Base-by-base conservation (phyloP, 1,140 invertebrate species). In the Cataglyphis hispanica region DNA sequence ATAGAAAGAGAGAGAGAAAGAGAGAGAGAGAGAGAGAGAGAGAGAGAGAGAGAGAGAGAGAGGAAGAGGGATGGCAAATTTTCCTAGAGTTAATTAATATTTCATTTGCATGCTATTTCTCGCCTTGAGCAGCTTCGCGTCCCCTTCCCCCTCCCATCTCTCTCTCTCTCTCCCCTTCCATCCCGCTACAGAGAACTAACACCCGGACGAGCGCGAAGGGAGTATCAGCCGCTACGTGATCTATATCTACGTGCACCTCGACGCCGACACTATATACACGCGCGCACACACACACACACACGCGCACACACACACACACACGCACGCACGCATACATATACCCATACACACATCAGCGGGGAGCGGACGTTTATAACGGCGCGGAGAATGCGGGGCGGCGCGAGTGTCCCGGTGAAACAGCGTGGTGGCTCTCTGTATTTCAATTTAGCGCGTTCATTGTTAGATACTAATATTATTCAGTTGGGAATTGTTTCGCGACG, bases 401-500 rank as follows among this genome's bases (percentile, higher is more conserved):
- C 50, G 56, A 61, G 46, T n/a, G n/a, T n/a, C 64, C 27, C 46
- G 64, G 64, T 69, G 77, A 81, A 81, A 76, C 81, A 75, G 81
- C 70, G 43, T 76, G 69, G 53, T 61, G 60, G 60, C 88, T 85
- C 90, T 93, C 93, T 93, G 93, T 94, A 94, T 94, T 94, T 94
- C 93, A 94, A 94, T 94, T 94, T 94, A 93, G 93, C 91, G 87
- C 90, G 91, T 92, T 93, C 92, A 94, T 94, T 94, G 93, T 94
- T 94, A 89, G 93, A 93, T 93, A 94, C 93, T 94, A 94, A 94
- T 94, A 94, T 94, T 94, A 94, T 94, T 94, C 93, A 94, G 93
- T 94, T 94, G 86, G 93, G 92, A 93, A 94, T 94, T 94, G 93
- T 94, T 94, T 94, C 93, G 90, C 88, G 92, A 93, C 92, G 89